Evolutionary conservation across 2,888 invertebrate genomes (phyloP), one percentile per base, ranked within the genome.

Genomic region (Odontocolon sp.): DNA sequence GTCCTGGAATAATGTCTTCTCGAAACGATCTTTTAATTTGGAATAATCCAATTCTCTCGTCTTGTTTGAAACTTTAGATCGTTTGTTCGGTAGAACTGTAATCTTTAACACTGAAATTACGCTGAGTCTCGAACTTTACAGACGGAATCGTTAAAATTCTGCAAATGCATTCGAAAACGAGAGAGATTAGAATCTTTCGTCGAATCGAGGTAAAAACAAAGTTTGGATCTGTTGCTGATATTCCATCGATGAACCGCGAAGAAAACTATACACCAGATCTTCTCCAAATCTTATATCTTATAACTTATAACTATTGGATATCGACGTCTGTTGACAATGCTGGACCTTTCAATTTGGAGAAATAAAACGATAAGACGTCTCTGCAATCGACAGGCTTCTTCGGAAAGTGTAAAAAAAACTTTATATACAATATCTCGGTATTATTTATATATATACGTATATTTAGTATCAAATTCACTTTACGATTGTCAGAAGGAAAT

Each of bases 321-420:
- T 77, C 72, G 76, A 77, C 67, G 67, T 77, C 72, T 77, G 56
- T 67, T 47, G 67, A 77, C 71, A 71, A 77, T 72, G 61, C 67
- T 40, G 9, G 63, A 70, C 67, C 68, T 63, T 68, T 63, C 63
- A 57, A 33, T 38, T 45, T 50, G 67, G 8, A 50, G 47, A 61
- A 63, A 59, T n/a, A 42, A 72, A 38, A 67, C 56, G 76, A 76
- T 76, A 76, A 76, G 76, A 76, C 54, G 70, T 66, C 56, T 61
- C 76, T 76, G 76, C 61, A 47, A 76, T 67, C 61, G 76, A 76
- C 76, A 71, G 56, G n/a, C n/a, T n/a, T n/a, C n/a, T n/a, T n/a
- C n/a, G n/a, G n/a, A n/a, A n/a, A n/a, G n/a, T n/a, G n/a, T n/a
- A n/a, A n/a, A n/a, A n/a, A n/a, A n/a, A n/a, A n/a, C n/a, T n/a